Percentiles rank a stretch among this genome's conserved stretches.
Evolutionary conservation across 35 echinoderm and acorn worm genomes (phyloP).

Genomic region (Heliocidaris erythrogramma): DNA sequence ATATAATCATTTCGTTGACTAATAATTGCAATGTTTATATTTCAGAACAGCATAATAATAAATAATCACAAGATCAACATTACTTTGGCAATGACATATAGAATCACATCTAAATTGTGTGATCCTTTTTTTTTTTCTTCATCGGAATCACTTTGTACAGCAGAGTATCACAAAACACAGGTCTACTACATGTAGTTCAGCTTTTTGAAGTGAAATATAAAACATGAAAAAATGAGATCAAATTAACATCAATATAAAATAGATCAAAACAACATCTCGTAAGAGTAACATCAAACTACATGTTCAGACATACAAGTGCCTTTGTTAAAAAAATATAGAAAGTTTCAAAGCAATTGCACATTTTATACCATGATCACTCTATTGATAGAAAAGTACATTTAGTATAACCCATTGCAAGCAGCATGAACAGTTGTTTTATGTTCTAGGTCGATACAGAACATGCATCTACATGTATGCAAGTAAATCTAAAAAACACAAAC

Average conservation of each 20-base stretch:
- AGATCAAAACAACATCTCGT: background rate
- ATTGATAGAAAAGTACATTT: background rate
- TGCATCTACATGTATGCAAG: too few species aligned
- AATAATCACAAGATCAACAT: background rate
- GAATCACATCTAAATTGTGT: background rate
- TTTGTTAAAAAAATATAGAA: background rate
- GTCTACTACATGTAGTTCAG: background rate
- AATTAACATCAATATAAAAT: background rate
- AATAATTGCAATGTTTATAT: background rate
- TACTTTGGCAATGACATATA: background rate
- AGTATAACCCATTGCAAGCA: background rate
- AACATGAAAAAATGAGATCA: background rate
- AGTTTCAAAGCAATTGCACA: background rate
- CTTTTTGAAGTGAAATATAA: background rate
- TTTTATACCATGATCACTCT: background rate
- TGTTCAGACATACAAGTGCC: background rate
- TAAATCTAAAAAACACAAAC: too few species aligned
- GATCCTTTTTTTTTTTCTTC: background rate
- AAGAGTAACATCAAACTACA: background rate
- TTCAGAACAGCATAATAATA: background rate
- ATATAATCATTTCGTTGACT: background rate
- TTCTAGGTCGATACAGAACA: too few species aligned
- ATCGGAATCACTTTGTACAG: background rate
- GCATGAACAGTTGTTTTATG: background rate
- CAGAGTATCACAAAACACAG: background rate